Conservation (phyloP, 1,140 invertebrate species). For the Drosophila sp. region DNA sequence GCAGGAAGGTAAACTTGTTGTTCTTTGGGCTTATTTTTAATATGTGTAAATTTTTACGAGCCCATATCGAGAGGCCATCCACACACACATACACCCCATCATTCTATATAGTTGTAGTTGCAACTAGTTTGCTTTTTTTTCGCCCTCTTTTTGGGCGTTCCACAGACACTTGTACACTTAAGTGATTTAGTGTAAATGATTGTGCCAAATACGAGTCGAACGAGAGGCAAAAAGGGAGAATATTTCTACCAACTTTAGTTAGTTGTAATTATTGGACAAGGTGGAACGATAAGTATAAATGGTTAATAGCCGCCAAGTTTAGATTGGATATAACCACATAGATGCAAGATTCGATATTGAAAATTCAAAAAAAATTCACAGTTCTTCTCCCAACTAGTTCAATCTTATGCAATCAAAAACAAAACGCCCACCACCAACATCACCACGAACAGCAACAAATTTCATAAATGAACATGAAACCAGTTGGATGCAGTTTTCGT, state of each 20-base stretch:
- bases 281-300: conserved; percentile 11
- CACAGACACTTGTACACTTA: conserved; percentile 73
- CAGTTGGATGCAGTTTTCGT: neutral
- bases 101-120: conserved; percentile 16
- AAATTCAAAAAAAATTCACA: neutral
- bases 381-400: neutral
- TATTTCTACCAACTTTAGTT: neutral
- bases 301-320: conserved; percentile 1
- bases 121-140: conserved; percentile 9
- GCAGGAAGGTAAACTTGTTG: conserved; percentile 38
- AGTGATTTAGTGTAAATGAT: conserved; percentile 80
- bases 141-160: conserved; percentile 45
- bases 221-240: conserved; percentile 18
- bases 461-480: neutral
- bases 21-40: conserved; percentile 70
- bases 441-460: neutral
- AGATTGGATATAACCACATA: neutral
- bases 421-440: conserved; percentile 7
- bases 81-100: conserved; percentile 11
- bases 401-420: conserved; percentile 11
- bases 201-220: conserved; percentile 61
- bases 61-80: conserved; percentile 16
- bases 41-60: conserved; percentile 78
- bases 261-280: conserved; percentile 45
- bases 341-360: neutral